These are phyloP conservation scores for Pholis gunnellus DNA, from an alignment of 2,113 vertebrate species.

Conservation along the genomic window DNA sequence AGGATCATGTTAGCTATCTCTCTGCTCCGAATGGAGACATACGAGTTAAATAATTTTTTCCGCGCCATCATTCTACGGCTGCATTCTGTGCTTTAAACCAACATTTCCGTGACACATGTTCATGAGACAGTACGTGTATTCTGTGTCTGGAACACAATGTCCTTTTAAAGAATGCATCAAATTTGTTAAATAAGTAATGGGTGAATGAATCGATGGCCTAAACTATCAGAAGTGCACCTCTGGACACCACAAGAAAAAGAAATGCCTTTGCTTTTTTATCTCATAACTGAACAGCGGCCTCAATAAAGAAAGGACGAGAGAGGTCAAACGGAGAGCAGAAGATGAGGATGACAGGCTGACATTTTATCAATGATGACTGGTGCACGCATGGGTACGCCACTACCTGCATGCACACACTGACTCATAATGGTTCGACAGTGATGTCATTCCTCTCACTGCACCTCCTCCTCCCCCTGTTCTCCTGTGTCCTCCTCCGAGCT, in stretches of 20 bases:
- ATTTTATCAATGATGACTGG: slow-evolving; percentile 69
- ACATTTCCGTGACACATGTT: not conserved
- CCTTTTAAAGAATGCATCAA: not conserved
- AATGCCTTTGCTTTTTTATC: slow-evolving; percentile 21
- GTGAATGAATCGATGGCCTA: not conserved
- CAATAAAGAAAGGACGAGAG: slow-evolving; percentile 42
- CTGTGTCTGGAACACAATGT: not conserved
- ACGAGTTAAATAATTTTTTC: not conserved
- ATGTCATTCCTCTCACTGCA: slow-evolving; percentile 16
- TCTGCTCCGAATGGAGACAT: slow-evolving; percentile 13
- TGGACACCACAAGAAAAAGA: not conserved
- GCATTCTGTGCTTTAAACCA: not conserved
- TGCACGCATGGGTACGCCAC: slow-evolving; percentile 45
- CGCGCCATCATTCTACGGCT: not conserved
- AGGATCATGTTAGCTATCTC: slow-evolving; percentile 10
- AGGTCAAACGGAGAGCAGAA: slow-evolving; percentile 36
- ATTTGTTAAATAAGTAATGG: not conserved
- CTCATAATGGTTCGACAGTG: slow-evolving; percentile 38
- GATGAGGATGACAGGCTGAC: slow-evolving; percentile 61
- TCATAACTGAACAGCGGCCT: slow-evolving; percentile 50
- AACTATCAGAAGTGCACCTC: slow-evolving; percentile 1
- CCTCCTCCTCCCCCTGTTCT: slow-evolving; percentile 25
- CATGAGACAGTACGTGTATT: not conserved
- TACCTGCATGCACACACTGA: slow-evolving; percentile 62
- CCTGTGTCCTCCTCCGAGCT: slow-evolving; percentile 27